Evolutionary conservation across 1,140 invertebrate species (phyloP).

Genomic region (Oncopodura yosiiana): DNA sequence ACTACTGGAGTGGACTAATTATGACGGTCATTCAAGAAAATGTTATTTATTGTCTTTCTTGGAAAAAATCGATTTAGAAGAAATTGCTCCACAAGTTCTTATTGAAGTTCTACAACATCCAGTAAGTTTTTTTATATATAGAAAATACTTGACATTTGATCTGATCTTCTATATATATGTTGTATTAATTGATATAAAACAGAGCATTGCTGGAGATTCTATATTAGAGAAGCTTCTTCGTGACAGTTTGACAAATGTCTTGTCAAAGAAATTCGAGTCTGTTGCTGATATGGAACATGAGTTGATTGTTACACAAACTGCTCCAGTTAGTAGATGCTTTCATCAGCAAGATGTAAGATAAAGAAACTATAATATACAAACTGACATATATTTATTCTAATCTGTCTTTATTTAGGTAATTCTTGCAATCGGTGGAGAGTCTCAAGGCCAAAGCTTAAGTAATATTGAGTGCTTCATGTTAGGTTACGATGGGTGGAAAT

Average conservation of each 20-base stretch:
- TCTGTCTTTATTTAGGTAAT: conserved; percentile 34
- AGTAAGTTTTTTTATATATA: no score
- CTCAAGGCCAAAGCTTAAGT: conserved; percentile 35
- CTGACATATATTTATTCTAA: neutral
- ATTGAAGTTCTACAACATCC: conserved; percentile 34
- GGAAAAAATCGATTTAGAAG: conserved; percentile 30
- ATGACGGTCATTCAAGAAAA: conserved; percentile 21
- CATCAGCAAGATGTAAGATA: conserved; percentile 31
- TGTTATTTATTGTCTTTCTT: conserved; percentile 24
- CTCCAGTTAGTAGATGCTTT: no score
- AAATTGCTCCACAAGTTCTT: conserved; percentile 33
- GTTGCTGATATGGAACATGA: conserved; percentile 7
- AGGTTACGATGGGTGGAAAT: conserved; percentile 37
- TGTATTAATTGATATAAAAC: no score
- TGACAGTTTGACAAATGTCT: conserved; percentile 21
- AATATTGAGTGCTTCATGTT: conserved; percentile 38
- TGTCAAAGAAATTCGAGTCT: conserved; percentile 31
- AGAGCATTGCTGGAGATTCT: neutral
- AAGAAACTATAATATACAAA: neutral
- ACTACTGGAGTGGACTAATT: conserved; percentile 33
- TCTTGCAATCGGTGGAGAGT: conserved; percentile 37
- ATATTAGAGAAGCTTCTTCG: conserved; percentile 25
- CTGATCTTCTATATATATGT: no score
- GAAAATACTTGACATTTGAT: no score
- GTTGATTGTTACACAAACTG: no score